Evolutionary conservation across 2,113 vertebrate genomes (phyloP).

Genomic region (Vulpes lagopus): DNA sequence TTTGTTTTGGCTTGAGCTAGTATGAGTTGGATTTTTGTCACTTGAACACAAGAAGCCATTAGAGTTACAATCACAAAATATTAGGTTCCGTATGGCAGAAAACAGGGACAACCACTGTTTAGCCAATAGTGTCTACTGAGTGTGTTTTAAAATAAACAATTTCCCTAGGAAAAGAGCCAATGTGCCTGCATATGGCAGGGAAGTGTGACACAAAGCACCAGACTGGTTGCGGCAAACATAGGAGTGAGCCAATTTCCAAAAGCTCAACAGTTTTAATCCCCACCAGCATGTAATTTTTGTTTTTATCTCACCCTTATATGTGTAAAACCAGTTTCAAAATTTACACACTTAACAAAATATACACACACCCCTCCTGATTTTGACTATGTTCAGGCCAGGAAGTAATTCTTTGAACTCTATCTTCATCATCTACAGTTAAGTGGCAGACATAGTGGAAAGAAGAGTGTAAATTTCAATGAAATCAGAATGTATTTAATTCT

Average conservation of each 20-base stretch:
- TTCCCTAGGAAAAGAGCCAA: constrained; percentile 82
- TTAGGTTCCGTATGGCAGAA: constrained; percentile 24
- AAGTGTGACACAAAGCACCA: constrained; percentile 81
- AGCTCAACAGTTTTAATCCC: constrained; percentile 68
- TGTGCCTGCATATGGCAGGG: constrained; percentile 76
- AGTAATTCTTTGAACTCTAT: background rate
- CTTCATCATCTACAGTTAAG: background rate
- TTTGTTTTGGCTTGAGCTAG: constrained; percentile 47
- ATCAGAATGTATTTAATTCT: constrained; percentile 27
- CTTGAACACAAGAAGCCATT: constrained; percentile 48
- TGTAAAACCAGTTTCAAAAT: constrained; percentile 69
- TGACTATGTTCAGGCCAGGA: background rate
- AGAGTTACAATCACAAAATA: constrained; percentile 33
- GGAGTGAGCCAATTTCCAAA: constrained; percentile 69
- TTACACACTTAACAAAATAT: constrained; percentile 45
- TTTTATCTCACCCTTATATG: constrained; percentile 68
- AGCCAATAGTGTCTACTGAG: constrained; percentile 68
- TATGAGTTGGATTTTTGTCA: constrained; percentile 50
- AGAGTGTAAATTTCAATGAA: constrained; percentile 13
- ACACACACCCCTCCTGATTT: background rate
- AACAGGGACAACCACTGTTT: constrained; percentile 61
- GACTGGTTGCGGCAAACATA: constrained; percentile 78
- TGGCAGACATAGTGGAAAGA: background rate
- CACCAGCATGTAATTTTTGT: constrained; percentile 61
- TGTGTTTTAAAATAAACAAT: constrained; percentile 70